Conservation (phyloP, 2,888 invertebrate species). For the Panopea generosa region DNA sequence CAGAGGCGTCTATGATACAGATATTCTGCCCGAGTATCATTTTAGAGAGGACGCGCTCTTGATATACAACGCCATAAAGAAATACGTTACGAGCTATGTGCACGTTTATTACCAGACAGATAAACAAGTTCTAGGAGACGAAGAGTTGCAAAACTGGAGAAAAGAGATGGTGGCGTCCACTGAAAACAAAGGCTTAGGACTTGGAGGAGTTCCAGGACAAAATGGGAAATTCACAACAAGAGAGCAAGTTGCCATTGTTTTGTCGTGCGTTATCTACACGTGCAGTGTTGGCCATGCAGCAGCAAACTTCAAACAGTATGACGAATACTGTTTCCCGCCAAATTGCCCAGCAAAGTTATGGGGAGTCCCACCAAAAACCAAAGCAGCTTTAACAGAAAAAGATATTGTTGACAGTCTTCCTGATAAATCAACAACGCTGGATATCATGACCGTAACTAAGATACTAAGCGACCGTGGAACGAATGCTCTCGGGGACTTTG, state of each 20-base stretch:
- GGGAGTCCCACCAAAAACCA: constrained; percentile 56
- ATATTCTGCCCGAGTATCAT: too few species aligned
- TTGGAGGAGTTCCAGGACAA: constrained; percentile 63
- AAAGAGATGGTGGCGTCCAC: constrained; percentile 78
- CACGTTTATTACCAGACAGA: too few species aligned
- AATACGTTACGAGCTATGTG: constrained; percentile 75
- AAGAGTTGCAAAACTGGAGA: constrained; percentile 81
- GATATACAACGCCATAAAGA: constrained; percentile 80
- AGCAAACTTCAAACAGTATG: too few species aligned
- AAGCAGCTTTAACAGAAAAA: constrained; percentile 61
- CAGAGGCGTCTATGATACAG: too few species aligned
- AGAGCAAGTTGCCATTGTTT: constrained; percentile 38
- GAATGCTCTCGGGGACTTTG: too few species aligned
- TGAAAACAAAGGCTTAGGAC: constrained; percentile 81
- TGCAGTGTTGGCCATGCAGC: too few species aligned
- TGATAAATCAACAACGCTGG: too few species aligned
- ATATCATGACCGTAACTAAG: too few species aligned
- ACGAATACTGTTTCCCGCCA: constrained; percentile 78
- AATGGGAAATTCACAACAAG: constrained; percentile 43
- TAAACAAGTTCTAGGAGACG: too few species aligned
- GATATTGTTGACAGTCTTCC: constrained; percentile 81
- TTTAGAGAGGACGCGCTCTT: constrained; percentile 83
- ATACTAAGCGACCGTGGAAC: too few species aligned
- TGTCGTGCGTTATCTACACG: constrained; percentile 56
- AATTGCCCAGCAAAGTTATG: constrained; percentile 69